Evolutionary conservation across 1,140 invertebrate genomes (phyloP).

Genomic region (Caenorhabditis latens): DNA sequence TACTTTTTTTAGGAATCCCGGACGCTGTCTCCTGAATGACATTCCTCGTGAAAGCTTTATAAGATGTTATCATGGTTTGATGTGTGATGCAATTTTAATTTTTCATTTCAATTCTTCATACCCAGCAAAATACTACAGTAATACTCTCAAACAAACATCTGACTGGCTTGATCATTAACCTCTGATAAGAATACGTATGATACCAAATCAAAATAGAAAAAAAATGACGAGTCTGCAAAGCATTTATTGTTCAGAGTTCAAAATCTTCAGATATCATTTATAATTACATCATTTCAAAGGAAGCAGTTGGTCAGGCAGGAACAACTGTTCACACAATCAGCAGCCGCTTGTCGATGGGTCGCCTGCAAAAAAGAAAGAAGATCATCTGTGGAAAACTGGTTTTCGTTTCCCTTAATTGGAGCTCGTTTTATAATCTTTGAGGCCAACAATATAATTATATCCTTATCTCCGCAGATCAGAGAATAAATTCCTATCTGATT

Average conservation of each 20-base stretch:
- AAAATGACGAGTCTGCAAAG: too few species aligned
- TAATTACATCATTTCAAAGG: neutral
- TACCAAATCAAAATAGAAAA: too few species aligned
- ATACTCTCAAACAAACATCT: too few species aligned
- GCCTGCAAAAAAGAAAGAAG: neutral
- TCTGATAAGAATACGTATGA: too few species aligned
- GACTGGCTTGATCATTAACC: too few species aligned
- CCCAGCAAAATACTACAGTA: too few species aligned
- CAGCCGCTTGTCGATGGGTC: neutral
- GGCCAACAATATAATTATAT: neutral
- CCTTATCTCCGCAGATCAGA: conserved; percentile 29
- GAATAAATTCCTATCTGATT: conserved; percentile 32
- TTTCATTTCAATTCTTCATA: too few species aligned
- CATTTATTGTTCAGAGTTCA: neutral
- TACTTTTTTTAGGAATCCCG: neutral
- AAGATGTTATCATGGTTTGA: neutral
- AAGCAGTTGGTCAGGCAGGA: conserved; percentile 32
- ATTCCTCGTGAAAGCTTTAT: neutral
- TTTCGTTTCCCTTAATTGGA: conserved; percentile 7
- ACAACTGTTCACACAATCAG: neutral
- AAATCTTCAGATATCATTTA: too few species aligned
- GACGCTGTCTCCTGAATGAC: neutral
- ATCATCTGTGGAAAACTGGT: neutral
- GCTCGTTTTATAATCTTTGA: conserved; percentile 44
- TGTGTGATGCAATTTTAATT: neutral